phyloP scores from a whole-genome alignment of 2,797 vertebrate species.

The Enteromius mattozi region DNA sequence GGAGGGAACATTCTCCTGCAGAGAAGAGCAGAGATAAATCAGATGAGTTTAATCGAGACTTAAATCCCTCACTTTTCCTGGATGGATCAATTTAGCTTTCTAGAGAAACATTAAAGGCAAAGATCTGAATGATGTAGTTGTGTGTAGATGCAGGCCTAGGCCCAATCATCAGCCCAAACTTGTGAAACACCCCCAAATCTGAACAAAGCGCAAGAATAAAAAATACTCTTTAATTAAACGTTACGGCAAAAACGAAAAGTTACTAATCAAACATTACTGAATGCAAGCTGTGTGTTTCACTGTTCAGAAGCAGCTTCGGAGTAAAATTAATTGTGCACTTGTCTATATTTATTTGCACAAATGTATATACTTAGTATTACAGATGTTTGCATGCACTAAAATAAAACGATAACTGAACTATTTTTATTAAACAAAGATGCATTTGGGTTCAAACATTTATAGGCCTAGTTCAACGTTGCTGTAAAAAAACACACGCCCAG shows the following conservation, averaged over 20 bases:
- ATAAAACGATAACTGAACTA: neutral
- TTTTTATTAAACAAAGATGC: conserved; percentile 10
- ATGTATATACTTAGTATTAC: neutral
- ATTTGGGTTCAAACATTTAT: conserved; percentile 56
- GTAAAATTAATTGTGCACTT: neutral
- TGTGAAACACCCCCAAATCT: neutral
- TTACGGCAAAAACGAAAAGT: neutral
- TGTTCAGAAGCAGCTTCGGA: neutral
- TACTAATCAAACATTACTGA: neutral
- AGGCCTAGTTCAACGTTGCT: conserved; percentile 31
- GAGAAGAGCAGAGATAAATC: conserved; percentile 34
- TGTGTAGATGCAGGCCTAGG: neutral
- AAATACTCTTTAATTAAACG: neutral
- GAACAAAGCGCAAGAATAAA: neutral
- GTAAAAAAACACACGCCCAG: conserved; percentile 21
- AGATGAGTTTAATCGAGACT: neutral
- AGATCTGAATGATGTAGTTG: neutral
- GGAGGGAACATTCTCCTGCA: conserved; percentile 96
- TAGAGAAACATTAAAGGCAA: neutral
- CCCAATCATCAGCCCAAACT: neutral
- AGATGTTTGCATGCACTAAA: neutral
- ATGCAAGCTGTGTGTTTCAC: neutral
- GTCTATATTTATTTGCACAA: neutral
- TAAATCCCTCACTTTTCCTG: too few relatives aligned
- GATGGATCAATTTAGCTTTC: neutral